phyloP scores from a whole-genome alignment of 2,888 invertebrate genomes.

The Pterobdella sp. region DNA sequence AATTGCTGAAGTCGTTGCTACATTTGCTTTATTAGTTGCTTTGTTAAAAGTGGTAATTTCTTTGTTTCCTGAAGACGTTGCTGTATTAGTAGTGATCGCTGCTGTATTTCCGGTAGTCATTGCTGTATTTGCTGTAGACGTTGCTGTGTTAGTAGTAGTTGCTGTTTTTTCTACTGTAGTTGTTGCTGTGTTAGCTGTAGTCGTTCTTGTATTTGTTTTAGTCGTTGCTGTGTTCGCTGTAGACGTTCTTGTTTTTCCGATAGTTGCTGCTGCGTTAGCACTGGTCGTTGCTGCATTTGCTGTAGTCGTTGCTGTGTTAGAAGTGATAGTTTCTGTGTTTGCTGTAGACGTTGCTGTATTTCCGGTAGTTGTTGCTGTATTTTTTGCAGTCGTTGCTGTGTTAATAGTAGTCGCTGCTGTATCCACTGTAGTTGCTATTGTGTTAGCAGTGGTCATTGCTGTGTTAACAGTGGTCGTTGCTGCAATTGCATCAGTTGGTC shows the following conservation, averaged over 20 bases:
- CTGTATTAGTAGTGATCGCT: background rate
- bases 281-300: background rate
- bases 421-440: background rate
- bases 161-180: background rate
- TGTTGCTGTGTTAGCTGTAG: background rate
- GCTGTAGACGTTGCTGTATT: background rate
- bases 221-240: background rate
- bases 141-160: background rate
- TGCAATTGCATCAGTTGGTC: background rate
- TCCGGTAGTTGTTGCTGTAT: background rate
- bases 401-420: background rate
- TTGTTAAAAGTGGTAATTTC: too few relatives aligned
- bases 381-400: background rate
- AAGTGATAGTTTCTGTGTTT: background rate
- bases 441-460: conserved; percentile 3
- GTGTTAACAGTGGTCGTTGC: background rate
- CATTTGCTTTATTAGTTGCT: too few relatives aligned
- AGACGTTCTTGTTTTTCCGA: background rate
- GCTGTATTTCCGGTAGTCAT: background rate
- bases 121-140: background rate
- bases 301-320: background rate
- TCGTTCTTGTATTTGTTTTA: background rate
- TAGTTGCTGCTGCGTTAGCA: background rate
- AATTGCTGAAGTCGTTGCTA: too few relatives aligned
- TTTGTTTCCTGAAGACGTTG: too few relatives aligned